Conservation (phyloP, 2,797 vertebrate species). For the Pteronotus mesoamericanus region DNA sequence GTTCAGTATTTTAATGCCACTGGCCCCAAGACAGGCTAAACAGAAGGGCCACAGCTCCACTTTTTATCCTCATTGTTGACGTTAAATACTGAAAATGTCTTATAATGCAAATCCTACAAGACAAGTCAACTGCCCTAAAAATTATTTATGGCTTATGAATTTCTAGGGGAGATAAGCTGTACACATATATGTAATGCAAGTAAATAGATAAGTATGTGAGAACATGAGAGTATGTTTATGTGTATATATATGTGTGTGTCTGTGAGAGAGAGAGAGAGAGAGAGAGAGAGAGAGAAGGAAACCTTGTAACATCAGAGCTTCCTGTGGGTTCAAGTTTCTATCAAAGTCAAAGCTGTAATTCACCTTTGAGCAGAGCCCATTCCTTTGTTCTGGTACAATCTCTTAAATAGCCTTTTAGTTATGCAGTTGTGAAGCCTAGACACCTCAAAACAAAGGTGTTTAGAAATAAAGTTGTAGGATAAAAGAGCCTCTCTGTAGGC, state of each 20-base stretch:
- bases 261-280: too few relatives aligned
- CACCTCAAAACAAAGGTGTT: background rate
- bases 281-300: background rate
- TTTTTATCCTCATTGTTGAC: slow-evolving; percentile 20
- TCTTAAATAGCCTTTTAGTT: background rate
- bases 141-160: background rate
- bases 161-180: background rate
- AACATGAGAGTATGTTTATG: background rate
- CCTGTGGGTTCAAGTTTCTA: background rate
- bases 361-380: background rate
- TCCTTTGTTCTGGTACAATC: background rate
- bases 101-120: background rate
- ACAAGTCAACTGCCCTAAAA: background rate
- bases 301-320: background rate
- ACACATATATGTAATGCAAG: background rate
- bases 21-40: background rate
- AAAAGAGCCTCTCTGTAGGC: background rate
- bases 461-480: background rate
- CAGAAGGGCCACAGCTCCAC: background rate
- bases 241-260: background rate
- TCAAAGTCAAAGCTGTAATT: slow-evolving; percentile 13
- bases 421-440: background rate
- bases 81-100: background rate
- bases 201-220: background rate
- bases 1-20: background rate